These are phyloP conservation scores for Neodiprion lecontei DNA, from an alignment of 1,140 invertebrate genomes.

Conservation along the genomic window DNA sequence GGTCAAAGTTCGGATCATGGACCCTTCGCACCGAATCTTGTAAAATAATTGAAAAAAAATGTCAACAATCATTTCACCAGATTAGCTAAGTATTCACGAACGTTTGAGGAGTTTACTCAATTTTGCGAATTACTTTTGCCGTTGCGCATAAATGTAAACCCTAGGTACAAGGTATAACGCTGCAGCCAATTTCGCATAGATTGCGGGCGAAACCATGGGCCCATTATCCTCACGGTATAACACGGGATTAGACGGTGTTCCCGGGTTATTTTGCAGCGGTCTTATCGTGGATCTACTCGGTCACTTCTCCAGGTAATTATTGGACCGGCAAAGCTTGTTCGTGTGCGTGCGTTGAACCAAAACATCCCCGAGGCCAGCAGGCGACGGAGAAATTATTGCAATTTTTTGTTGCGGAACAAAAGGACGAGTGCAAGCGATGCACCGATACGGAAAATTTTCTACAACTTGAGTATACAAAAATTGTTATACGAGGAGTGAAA, in stretches of 20 bases:
- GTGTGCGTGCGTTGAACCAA: not conserved
- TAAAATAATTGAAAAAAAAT: too few relatives aligned
- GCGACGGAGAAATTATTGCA: too few relatives aligned
- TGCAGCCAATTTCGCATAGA: not conserved
- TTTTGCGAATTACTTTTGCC: not conserved
- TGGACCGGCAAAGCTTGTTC: not conserved
- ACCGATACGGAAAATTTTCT: too few relatives aligned
- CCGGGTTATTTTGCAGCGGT: conserved; percentile 4
- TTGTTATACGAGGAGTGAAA: too few relatives aligned
- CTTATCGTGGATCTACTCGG: not conserved
- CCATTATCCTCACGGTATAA: not conserved
- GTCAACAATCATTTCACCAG: too few relatives aligned
- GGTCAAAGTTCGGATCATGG: too few relatives aligned
- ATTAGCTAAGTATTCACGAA: too few relatives aligned
- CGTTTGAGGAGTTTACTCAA: not conserved
- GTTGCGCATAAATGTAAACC: not conserved
- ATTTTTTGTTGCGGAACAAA: too few relatives aligned
- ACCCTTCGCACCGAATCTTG: too few relatives aligned
- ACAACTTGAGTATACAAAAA: too few relatives aligned
- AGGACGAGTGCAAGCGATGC: too few relatives aligned
- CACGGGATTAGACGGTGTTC: not conserved
- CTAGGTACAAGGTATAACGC: not conserved
- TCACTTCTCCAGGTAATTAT: not conserved
- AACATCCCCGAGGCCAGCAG: too few relatives aligned
- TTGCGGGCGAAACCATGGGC: not conserved